Conservation (phyloP, 2,113 vertebrate genomes). For the Bungarus multicinctus region DNA sequence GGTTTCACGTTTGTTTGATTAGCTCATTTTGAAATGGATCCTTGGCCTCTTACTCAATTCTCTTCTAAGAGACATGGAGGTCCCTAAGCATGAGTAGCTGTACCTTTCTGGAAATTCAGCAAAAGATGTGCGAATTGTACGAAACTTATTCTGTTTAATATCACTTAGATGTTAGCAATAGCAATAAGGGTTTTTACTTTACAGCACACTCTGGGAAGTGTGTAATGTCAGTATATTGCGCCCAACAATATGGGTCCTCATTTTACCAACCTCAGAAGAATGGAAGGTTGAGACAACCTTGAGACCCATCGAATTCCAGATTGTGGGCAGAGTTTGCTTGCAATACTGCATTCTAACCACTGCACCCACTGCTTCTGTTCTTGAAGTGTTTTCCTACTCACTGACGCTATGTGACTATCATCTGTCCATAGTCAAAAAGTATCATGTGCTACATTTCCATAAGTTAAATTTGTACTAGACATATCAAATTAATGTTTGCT, state of each 20-base stretch:
- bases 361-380: constrained; percentile 12
- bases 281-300: too few species aligned
- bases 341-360: too few species aligned
- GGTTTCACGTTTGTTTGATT: background rate
- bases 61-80: background rate
- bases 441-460: constrained; percentile 44
- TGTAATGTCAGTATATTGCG: too few species aligned
- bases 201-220: too few species aligned
- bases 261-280: too few species aligned
- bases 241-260: too few species aligned
- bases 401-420: constrained; percentile 47
- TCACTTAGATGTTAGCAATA: background rate
- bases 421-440: constrained; percentile 62
- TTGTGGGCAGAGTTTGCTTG: too few species aligned
- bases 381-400: constrained; percentile 36
- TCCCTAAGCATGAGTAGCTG: background rate
- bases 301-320: too few species aligned
- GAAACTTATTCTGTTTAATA: constrained; percentile 11
- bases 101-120: background rate
- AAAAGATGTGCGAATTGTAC: background rate
- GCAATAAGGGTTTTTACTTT: too few species aligned
- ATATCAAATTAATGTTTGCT: constrained; percentile 46
- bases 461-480: constrained; percentile 48
- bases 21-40: background rate
- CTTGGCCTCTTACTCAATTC: background rate